Base-by-base conservation (phyloP, 1,140 invertebrate genomes). In the Drosophila quadrilineata region DNA sequence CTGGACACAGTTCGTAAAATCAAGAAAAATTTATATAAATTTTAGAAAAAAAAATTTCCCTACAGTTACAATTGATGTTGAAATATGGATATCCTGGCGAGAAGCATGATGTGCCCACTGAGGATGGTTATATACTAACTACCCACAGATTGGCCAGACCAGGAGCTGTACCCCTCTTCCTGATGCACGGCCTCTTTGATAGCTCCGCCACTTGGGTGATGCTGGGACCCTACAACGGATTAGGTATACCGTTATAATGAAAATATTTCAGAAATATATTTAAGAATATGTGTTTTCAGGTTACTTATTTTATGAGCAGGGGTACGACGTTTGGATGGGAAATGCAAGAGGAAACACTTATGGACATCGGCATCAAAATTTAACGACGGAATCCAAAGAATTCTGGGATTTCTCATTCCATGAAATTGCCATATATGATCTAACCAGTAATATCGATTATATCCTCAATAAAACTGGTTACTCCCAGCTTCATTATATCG, bases 51-150 rank as follows among this genome's bases (percentile, higher is more conserved):
- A n/a, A n/a, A n/a, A n/a, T 8, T 14, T 6, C 2, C 14, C 9
- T 14, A 3, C 9, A 59, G 56, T 8, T 9, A 1, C 31, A 22
- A 0, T 40, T 38, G 3, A 48, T 59, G 6, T 3, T 6, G 3
- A 89, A 90, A 56, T 90, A 91, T 66, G 92, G 92, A 14, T 94
- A 93, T 68, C 90, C 90, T 2, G 77, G 90, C 0, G 93, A 94
- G 80, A 85, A 73, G 1, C 90, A 93, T 58, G 14, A 76, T 0
- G 85, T 90, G 4, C 71, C 69, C 1, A 92, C 92, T 0, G 48
- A 77, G n/a, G 92, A 92, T 88, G 91, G 90, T n/a, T 92, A 92
- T 54, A 88, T 91, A 3, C 64, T 92, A 12, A 86, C 73, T 9
- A 62, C 92, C 24, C 90, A 91, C 59, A 80, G 91, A 2, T 67